These are phyloP conservation scores for Papilio polyxenes DNA, from an alignment of 1,140 invertebrate genomes.

Conservation along the genomic window DNA sequence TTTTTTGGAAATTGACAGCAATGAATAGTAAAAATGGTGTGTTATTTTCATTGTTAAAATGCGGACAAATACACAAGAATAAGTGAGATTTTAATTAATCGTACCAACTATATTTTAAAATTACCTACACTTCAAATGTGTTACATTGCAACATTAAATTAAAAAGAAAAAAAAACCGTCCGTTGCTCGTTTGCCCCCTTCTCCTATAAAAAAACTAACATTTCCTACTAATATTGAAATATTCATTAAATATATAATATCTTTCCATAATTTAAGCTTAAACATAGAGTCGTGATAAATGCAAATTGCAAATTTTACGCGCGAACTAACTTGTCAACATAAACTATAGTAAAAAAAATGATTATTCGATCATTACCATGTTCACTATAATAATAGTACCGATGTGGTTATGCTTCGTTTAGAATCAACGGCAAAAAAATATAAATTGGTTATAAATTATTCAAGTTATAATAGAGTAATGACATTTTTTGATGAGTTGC, in stretches of 20 bases:
- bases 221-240: not conserved
- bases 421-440: not conserved
- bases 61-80: no score
- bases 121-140: no score
- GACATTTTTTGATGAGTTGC: not conserved
- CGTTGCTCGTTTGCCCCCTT: no score
- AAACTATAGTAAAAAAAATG: not conserved
- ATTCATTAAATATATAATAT: not conserved
- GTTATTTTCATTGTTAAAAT: no score
- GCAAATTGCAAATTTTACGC: not conserved
- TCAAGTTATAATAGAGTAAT: not conserved
- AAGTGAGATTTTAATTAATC: no score
- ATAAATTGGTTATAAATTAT: not conserved
- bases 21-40: no score
- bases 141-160: no score
- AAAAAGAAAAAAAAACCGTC: no score
- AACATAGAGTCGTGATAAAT: not conserved
- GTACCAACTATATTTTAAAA: no score
- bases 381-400: not conserved
- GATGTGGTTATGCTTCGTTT: conserved; percentile 28
- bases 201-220: no score
- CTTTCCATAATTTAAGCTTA: not conserved
- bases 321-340: conserved; percentile 28
- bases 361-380: conserved; percentile 11
- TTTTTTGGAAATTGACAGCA: no score